Percentiles rank a stretch among this genome's conserved stretches.
Evolutionary conservation across 2,797 vertebrate genomes (phyloP).

Genomic region (Oreonectes daqikongensis): DNA sequence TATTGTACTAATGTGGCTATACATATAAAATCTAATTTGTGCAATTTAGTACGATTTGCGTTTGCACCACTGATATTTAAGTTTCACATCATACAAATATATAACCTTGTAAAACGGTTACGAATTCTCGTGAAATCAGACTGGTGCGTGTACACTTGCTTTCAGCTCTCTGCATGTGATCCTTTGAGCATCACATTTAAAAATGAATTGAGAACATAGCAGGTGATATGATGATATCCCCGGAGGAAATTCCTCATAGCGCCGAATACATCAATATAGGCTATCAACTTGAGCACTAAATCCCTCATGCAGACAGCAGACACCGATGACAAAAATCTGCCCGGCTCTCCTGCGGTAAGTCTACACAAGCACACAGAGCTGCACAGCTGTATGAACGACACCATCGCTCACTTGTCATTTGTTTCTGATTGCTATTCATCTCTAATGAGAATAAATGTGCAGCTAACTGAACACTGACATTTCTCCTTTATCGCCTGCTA

Average conservation of each 20-base stretch:
- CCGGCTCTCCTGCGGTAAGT: neutral
- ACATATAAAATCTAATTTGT: no score
- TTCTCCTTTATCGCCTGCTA: conserved; percentile 22
- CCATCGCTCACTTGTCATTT: neutral
- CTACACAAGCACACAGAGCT: conserved; percentile 9
- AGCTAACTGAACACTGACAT: conserved; percentile 38
- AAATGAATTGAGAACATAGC: conserved; percentile 22
- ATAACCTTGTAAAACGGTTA: no score
- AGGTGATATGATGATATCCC: conserved; percentile 3
- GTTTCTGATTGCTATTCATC: conserved; percentile 45
- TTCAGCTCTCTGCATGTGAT: neutral
- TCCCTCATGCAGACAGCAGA: conserved; percentile 2
- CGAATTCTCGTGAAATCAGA: no score
- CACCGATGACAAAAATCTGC: neutral
- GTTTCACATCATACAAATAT: no score
- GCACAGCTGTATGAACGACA: conserved; percentile 4
- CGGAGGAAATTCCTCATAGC: conserved; percentile 11
- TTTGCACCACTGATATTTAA: no score
- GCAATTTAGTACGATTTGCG: neutral
- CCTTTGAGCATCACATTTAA: neutral
- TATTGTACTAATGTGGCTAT: no score
- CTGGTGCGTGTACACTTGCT: neutral
- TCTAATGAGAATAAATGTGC: conserved; percentile 54
- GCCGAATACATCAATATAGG: conserved; percentile 18
- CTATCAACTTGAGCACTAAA: conserved; percentile 18